Conservation (phyloP, 2,888 invertebrate genomes). For the Eupithecia insigniata region DNA sequence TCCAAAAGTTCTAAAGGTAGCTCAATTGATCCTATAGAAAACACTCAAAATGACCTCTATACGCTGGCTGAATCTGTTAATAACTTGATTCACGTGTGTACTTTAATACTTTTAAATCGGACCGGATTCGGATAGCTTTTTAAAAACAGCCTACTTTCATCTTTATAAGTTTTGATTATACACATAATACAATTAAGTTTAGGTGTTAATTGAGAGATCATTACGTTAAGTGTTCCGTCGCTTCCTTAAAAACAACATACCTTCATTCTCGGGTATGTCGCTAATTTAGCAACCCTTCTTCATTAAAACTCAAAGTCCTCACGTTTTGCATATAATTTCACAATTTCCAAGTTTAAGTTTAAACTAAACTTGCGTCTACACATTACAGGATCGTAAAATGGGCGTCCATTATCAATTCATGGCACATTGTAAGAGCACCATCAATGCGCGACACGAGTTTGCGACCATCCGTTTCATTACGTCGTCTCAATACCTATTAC, state of each 20-base stretch:
- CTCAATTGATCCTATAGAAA: no score
- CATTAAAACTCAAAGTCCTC: background rate
- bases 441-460: constrained; percentile 26
- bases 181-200: background rate
- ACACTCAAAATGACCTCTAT: no score
- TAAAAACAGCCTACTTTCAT: background rate
- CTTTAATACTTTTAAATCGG: background rate
- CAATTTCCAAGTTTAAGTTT: background rate
- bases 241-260: background rate
- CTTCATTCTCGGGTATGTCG: background rate
- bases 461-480: constrained; percentile 35
- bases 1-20: no score
- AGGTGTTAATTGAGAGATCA: background rate
- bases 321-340: background rate
- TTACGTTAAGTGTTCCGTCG: background rate
- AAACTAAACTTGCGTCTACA: background rate
- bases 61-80: background rate
- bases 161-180: background rate
- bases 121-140: background rate
- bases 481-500: constrained; percentile 33
- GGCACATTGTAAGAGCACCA: constrained; percentile 23
- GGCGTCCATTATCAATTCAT: constrained; percentile 26
- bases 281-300: background rate
- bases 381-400: constrained; percentile 9
- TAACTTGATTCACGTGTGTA: background rate